Evolutionary conservation across 2,888 invertebrate genomes (phyloP), one percentile per base, ranked within the genome.

Genomic region (Poecilobothrus nobilitatus): DNA sequence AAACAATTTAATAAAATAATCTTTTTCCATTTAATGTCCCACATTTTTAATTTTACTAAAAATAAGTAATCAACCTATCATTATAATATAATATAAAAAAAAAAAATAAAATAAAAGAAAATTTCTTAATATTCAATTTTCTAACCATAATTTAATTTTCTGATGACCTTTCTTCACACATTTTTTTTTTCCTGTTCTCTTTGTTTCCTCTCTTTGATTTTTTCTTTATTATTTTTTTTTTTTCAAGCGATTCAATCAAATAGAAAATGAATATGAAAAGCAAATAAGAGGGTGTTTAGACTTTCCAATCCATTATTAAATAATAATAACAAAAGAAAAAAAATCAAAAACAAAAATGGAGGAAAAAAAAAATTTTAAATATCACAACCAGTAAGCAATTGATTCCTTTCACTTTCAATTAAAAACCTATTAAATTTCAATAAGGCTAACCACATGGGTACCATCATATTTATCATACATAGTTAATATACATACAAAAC

Each of bases 231-330:
- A n/a, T 53, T 53, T 53, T 37, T 12, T 37, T 10, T 37, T 37
- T 12, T 37, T 37, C 37, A 53, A 53, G 18, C 6, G 53, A 53
- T 53, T 53, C 18, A 53, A n/a, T 53, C 53, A 53, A 18, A n/a
- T 53, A 53, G 15, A 53, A 53, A 53, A 53, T 18, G 53, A n/a
- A 18, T 10, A 37, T 37, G 7, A 37, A 37, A 37, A 37, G 12
- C 12, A 37, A 37, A 37, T 10, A 37, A 37, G 8, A 37, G 12
- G 37, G 37, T 79, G 70, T 63, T 67, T 15, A 41, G 20, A 9
- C 10, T 37, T 27, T 5, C 27, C 21, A 37, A 37, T n/a, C n/a
- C 21, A 37, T 21, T 22, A 20, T 63, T 63, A 33, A 9, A 34
- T 63, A 41, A 66, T 27, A 27, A 34, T 61, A 18, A n/a, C n/a